Percentiles rank a stretch among this genome's conserved stretches.
Evolutionary conservation across 2,888 invertebrate genomes (phyloP).

Genomic region (Macrophya annulata): DNA sequence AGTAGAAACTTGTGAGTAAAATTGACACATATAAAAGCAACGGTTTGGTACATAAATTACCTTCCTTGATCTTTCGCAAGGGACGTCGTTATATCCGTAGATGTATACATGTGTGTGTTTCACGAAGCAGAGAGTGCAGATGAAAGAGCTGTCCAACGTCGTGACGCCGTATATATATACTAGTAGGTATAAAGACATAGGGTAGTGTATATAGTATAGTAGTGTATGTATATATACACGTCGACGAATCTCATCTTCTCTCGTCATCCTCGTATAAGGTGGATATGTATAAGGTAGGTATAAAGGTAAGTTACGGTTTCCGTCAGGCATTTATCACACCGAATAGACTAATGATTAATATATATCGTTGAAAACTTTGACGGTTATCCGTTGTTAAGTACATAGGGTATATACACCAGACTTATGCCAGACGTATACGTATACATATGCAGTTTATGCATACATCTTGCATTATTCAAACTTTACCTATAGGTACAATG

Average conservation of each 20-base stretch:
- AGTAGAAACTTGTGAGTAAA: conserved; percentile 22
- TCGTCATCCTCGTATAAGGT: neutral
- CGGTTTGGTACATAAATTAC: conserved; percentile 47
- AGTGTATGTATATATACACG: neutral
- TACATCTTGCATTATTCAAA: conserved; percentile 8
- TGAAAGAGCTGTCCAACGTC: conserved; percentile 43
- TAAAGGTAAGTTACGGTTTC: neutral
- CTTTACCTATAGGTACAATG: neutral
- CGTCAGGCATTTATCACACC: neutral
- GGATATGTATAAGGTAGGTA: neutral
- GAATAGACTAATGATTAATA: neutral
- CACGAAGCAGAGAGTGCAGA: conserved; percentile 20
- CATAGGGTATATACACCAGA: neutral
- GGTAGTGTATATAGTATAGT: neutral
- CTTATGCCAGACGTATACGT: neutral
- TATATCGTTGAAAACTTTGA: neutral
- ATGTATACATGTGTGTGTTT: neutral
- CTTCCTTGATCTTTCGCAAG: conserved; percentile 45
- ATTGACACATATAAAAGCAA: conserved; percentile 43
- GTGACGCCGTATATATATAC: neutral
- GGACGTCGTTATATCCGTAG: conserved; percentile 43
- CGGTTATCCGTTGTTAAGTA: neutral
- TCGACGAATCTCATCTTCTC: conserved; percentile 31
- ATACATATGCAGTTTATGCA: neutral
- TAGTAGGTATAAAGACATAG: neutral